phyloP scores from a whole-genome alignment of 2,113 vertebrate species.

The Aspidoscelis tigris region DNA sequence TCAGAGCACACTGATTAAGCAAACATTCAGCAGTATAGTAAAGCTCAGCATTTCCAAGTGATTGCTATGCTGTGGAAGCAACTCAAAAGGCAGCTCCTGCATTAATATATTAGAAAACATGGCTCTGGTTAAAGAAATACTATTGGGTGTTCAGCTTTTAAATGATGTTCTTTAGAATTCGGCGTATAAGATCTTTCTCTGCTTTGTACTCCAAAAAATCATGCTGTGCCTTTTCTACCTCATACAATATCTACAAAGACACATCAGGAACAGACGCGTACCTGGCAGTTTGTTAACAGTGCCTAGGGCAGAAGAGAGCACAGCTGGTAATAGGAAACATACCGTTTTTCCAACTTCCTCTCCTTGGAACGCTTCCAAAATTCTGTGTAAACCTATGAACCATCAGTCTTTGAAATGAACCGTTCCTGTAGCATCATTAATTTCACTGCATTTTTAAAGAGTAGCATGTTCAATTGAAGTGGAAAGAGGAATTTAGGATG shows the following conservation, averaged over 20 bases:
- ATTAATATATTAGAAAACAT: slow-evolving; percentile 20
- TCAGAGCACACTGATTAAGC: neutral
- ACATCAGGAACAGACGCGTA: neutral
- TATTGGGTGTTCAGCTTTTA: neutral
- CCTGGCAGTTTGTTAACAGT: slow-evolving; percentile 13
- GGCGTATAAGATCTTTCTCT: neutral
- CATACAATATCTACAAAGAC: neutral
- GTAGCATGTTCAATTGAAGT: neutral
- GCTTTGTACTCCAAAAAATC: slow-evolving; percentile 14
- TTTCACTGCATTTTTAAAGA: neutral
- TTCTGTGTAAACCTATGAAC: slow-evolving; percentile 28
- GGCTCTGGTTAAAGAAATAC: neutral
- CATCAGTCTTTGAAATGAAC: neutral
- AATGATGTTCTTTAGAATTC: slow-evolving; percentile 2
- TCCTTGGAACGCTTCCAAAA: slow-evolving; percentile 15
- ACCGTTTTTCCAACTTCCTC: slow-evolving; percentile 13
- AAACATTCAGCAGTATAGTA: neutral
- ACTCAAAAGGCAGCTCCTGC: neutral
- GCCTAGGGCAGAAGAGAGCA: slow-evolving; percentile 16
- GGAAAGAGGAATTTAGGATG: neutral
- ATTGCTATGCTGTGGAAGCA: neutral
- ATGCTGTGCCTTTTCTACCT: neutral
- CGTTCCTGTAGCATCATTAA: neutral
- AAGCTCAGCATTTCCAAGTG: slow-evolving; percentile 1
- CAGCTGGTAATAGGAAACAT: neutral